A percentile compares a stretch with the other conserved stretches of the same genome.
Evolutionary conservation across 2,113 vertebrate species (phyloP).

Genomic region (Camelus dromedarius): DNA sequence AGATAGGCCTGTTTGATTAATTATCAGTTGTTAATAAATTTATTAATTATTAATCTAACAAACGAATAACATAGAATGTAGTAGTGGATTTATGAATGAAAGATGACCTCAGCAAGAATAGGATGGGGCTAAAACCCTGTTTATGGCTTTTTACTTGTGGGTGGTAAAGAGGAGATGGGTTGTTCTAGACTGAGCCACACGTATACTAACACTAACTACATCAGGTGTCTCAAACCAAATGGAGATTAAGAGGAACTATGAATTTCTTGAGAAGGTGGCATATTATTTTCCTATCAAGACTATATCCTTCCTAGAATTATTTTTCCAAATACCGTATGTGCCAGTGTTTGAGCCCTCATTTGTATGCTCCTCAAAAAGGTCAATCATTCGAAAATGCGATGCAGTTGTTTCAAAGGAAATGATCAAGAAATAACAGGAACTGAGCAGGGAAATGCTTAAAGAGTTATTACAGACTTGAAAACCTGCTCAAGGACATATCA

Average conservation of each 20-base stretch:
- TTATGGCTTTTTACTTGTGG: neutral
- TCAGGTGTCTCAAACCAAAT: neutral
- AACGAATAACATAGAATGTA: neutral
- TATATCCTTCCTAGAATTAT: neutral
- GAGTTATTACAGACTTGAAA: neutral
- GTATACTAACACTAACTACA: neutral
- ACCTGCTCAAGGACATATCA: neutral
- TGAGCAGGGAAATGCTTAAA: neutral
- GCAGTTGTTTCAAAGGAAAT: neutral
- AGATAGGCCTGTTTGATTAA: neutral
- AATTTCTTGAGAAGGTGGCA: neutral
- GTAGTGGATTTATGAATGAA: neutral
- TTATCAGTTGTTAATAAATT: neutral
- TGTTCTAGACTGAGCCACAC: neutral
- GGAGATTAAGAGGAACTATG: neutral
- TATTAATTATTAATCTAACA: neutral
- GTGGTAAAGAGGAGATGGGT: neutral
- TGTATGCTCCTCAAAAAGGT: neutral
- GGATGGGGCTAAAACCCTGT: neutral
- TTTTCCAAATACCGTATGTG: neutral
- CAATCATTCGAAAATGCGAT: neutral
- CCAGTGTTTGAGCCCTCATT: neutral
- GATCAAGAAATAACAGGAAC: no score
- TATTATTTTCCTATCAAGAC: neutral
- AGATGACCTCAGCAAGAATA: neutral